Evolutionary conservation across 2,888 invertebrate genomes (phyloP), one percentile per base, ranked within the genome.

Genomic region (Lobophora halterata): DNA sequence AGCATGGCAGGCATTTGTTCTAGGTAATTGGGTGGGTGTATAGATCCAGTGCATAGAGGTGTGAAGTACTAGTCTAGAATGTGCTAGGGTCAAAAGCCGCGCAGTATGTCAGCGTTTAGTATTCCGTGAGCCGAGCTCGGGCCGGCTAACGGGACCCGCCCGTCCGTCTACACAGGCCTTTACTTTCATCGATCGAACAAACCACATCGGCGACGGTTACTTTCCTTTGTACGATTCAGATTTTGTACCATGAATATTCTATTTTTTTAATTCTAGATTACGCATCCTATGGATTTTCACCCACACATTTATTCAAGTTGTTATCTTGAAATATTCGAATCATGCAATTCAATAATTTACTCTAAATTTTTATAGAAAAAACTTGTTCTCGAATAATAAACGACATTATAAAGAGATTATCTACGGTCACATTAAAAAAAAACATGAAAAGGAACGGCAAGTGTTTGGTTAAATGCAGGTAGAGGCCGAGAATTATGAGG

Each of bases 81-180:
- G 85, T 85, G 64, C 66, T 80, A 85, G 85, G 86, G 87, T 86
- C 87, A 87, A 86, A 86, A 85, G 79, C 86, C 87, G 83, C 82
- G 80, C 73, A 82, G 86, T 87, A 73, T 87, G 86, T 87, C 86
- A 87, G 83, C 75, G 83, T 78, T 87, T 85, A 85, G 86, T 86
- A 86, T 87, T 85, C 86, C 80, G 77, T 75, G 79, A 75, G 82
- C 66, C 69, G 70, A 65, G 70, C 72, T 69, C 72, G 73, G 74
- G 75, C 76, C 81, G 66, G 66, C 69, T 86, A 87, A 83, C 86
- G 85, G 86, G 79, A 85, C 78, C 66, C 62, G 55, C 58, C n/a
- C 65, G 67, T 55, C 71, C 73, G 79, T 80, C 81, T 79, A 72
- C 76, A 70, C 77, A 63, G 76, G 83, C 79, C 85, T 86, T 86